Percentiles rank a stretch among this genome's conserved stretches.
Evolutionary conservation across 2,888 invertebrate genomes (phyloP).

Genomic region (Hyposoter dolosus): DNA sequence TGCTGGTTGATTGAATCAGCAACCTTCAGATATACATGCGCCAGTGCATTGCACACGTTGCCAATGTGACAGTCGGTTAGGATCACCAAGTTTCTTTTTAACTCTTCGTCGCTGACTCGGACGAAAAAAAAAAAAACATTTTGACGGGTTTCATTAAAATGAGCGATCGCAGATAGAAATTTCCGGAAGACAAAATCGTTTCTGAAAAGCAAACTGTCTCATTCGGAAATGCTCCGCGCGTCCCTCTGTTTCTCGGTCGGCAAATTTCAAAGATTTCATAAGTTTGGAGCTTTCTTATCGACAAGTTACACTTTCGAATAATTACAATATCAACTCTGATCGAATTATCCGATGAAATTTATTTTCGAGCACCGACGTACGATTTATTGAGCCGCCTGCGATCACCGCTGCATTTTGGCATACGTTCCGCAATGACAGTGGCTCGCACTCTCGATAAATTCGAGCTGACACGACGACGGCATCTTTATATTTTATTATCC

Average conservation of each 20-base stretch:
- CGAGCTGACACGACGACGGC: conserved; percentile 13
- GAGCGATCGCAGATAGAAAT: neutral
- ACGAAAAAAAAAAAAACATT: neutral
- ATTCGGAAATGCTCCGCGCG: neutral
- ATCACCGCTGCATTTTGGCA: neutral
- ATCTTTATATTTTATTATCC: conserved; percentile 40
- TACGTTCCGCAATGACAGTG: neutral
- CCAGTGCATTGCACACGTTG: neutral
- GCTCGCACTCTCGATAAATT: neutral
- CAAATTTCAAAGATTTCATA: no score
- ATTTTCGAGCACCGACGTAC: no score
- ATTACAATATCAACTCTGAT: no score
- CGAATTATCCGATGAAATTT: no score
- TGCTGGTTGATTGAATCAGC: conserved; percentile 77
- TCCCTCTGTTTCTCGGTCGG: neutral
- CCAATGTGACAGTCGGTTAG: conserved; percentile 2
- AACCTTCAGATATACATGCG: conserved; percentile 10
- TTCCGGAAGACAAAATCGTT: neutral
- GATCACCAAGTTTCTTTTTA: conserved; percentile 3
- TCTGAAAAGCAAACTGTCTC: no score
- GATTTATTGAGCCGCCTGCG: neutral
- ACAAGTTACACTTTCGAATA: no score
- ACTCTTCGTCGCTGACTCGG: neutral
- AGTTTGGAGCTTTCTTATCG: no score
- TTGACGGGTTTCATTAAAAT: conserved; percentile 6